These are phyloP conservation scores for Vultur gryphus DNA, from an alignment of 2,797 vertebrate genomes.

Conservation along the genomic window DNA sequence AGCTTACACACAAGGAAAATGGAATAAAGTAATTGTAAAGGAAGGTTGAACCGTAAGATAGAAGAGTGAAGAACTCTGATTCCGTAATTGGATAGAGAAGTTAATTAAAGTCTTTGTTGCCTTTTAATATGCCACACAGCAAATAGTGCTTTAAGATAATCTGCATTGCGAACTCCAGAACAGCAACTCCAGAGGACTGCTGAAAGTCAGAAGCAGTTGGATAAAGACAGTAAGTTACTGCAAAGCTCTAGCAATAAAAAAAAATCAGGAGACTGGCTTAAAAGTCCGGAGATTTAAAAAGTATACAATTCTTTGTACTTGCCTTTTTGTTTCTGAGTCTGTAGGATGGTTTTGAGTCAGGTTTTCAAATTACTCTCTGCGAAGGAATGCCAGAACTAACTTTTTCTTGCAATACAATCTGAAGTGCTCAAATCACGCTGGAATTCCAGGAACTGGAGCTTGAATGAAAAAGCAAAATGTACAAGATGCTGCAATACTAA, in stretches of 20 bases:
- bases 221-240: not conserved
- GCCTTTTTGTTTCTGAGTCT: not conserved
- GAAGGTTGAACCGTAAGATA: not conserved
- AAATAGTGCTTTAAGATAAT: not conserved
- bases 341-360: not conserved
- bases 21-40: not conserved
- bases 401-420: constrained; percentile 31
- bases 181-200: not conserved
- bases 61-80: not conserved
- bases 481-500: not conserved
- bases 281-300: not conserved
- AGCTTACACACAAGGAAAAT: not conserved
- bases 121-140: not conserved
- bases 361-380: constrained; percentile 5
- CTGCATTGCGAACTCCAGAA: not conserved
- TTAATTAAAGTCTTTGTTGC: not conserved
- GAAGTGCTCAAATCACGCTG: not conserved
- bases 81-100: not conserved
- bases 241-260: not conserved
- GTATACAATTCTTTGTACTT: not conserved
- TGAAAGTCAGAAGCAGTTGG: not conserved
- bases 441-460: constrained; percentile 48
- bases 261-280: not conserved
- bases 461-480: constrained; percentile 23
- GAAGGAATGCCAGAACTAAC: constrained; percentile 49